These are phyloP conservation scores for Rattus norvegicus DNA, from an alignment of 2,113 vertebrate species.

Conservation along the genomic window DNA sequence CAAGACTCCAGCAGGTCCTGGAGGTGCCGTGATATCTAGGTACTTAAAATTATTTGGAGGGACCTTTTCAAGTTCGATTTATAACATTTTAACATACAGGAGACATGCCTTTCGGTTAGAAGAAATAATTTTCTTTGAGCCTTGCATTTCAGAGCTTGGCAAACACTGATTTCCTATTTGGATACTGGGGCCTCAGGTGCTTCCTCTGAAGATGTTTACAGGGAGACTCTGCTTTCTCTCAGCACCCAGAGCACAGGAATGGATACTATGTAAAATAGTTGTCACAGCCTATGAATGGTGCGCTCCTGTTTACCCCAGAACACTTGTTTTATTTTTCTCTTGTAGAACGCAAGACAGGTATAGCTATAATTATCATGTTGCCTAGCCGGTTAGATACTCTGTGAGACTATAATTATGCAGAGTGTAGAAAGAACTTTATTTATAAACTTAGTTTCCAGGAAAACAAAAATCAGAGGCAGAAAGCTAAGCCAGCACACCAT, in stretches of 20 bases:
- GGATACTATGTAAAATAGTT: constrained; percentile 3
- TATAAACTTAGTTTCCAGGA: constrained; percentile 85
- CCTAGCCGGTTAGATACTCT: constrained; percentile 81
- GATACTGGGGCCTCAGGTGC: background rate
- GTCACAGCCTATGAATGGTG: constrained; percentile 51
- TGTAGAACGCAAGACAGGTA: constrained; percentile 64
- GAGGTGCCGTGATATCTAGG: background rate
- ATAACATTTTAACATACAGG: background rate
- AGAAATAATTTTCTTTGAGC: background rate
- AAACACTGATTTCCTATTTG: constrained; percentile 2
- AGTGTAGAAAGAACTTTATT: constrained; percentile 83
- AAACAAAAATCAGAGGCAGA: constrained; percentile 80
- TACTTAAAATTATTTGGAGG: constrained; percentile 15
- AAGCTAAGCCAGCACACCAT: constrained; percentile 88
- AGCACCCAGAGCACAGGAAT: background rate
- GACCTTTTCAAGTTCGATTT: background rate
- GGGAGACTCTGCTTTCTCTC: background rate
- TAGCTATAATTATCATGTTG: constrained; percentile 83
- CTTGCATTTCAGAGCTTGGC: constrained; percentile 1
- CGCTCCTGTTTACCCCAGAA: constrained; percentile 71
- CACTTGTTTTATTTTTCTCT: constrained; percentile 51
- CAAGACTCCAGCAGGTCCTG: background rate
- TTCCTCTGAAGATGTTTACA: background rate
- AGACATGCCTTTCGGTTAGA: constrained; percentile 6
- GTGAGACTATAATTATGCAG: constrained; percentile 85